phyloP scores from a whole-genome alignment of 2,113 vertebrate genomes.

The Hemiscyllium ocellatum region DNA sequence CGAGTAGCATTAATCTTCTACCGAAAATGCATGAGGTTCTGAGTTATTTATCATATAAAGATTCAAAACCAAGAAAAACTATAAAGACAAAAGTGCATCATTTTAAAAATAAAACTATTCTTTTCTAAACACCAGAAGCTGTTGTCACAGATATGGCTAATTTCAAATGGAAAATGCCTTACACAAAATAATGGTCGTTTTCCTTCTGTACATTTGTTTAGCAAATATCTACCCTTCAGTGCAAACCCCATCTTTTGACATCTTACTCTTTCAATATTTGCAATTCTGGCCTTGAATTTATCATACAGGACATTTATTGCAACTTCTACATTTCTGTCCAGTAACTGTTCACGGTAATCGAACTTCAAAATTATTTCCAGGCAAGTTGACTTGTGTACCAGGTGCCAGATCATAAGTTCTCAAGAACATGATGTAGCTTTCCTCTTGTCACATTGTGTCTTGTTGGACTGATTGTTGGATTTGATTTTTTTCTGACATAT shows the following conservation, averaged over 20 bases:
- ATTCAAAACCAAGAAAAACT: not conserved
- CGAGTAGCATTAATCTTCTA: not conserved
- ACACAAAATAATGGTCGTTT: not conserved
- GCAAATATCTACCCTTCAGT: not conserved
- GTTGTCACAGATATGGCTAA: not conserved
- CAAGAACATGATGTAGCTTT: not conserved
- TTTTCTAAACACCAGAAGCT: not conserved
- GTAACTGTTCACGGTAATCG: not conserved
- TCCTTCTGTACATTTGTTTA: not conserved
- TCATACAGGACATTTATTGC: not conserved
- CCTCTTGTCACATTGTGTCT: not conserved
- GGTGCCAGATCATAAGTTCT: not conserved
- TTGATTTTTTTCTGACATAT: not conserved
- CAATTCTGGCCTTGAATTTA: not conserved
- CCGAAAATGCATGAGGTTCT: not conserved
- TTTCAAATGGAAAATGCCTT: not conserved
- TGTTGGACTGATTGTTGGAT: not conserved
- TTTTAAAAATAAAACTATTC: not conserved
- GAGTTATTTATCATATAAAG: not conserved
- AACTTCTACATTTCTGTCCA: not conserved
- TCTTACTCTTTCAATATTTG: not conserved
- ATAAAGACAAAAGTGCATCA: not conserved
- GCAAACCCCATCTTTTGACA: not conserved
- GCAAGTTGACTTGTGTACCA: not conserved
- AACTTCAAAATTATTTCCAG: not conserved